phyloP scores from a whole-genome alignment of 1,140 invertebrate genomes.

The Spodoptera frugiperda region DNA sequence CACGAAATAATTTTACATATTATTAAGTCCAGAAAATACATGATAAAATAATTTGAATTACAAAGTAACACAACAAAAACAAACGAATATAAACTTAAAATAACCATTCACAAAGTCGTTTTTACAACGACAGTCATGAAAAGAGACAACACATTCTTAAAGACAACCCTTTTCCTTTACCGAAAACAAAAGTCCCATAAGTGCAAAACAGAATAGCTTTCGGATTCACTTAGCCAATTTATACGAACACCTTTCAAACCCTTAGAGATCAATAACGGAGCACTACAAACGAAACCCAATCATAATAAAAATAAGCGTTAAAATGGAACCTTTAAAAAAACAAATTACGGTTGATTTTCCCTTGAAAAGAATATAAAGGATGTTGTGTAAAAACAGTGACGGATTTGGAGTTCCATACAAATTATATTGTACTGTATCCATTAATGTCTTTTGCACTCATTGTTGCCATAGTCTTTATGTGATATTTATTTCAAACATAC shows the following conservation, averaged over 20 bases:
- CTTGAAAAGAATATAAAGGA: neutral
- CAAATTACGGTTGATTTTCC: neutral
- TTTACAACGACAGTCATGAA: too few species aligned
- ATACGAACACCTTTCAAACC: neutral
- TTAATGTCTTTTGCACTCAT: neutral
- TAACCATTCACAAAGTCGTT: too few species aligned
- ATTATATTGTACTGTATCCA: constrained; percentile 1
- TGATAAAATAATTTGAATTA: too few species aligned
- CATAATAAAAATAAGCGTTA: constrained; percentile 24
- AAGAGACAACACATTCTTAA: neutral
- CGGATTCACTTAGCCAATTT: neutral
- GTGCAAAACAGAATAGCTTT: neutral
- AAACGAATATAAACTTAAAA: too few species aligned
- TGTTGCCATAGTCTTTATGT: neutral
- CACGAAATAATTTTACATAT: constrained; percentile 23
- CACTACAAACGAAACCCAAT: neutral
- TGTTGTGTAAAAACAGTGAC: constrained; percentile 14
- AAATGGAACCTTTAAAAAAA: constrained; percentile 23
- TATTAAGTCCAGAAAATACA: neutral
- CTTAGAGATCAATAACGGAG: neutral
- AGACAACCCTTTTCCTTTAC: neutral
- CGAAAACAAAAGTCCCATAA: neutral
- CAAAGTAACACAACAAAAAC: too few species aligned
- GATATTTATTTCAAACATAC: neutral
- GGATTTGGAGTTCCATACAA: constrained; percentile 4